Evolutionary conservation across 2,113 vertebrate genomes (phyloP).

Genomic region (Tetrax tetrax): DNA sequence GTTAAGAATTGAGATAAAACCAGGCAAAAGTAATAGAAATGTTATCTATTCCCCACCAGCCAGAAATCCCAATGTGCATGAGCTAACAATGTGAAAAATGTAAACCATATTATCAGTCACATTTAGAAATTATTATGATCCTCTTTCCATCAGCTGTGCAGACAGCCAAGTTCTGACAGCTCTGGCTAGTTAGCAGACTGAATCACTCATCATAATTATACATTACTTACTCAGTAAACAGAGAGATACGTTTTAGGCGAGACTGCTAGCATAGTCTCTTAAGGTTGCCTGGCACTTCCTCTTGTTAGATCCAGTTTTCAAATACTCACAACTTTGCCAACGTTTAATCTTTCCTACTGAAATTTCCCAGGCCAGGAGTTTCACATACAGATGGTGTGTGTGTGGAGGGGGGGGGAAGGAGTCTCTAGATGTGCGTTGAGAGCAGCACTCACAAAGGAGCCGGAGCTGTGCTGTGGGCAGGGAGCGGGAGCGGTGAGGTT

Average conservation of each 20-base stretch:
- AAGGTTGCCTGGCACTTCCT: neutral
- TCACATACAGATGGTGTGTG: rapidly evolving
- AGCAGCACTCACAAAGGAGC: neutral
- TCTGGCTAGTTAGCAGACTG: constrained; percentile 16
- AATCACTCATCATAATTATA: constrained; percentile 12
- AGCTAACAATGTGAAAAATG: constrained; percentile 26
- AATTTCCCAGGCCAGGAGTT: neutral
- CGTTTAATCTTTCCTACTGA: neutral
- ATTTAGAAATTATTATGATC: constrained; percentile 38
- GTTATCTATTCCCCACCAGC: neutral
- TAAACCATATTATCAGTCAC: constrained; percentile 16
- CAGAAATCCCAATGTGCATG: constrained; percentile 1
- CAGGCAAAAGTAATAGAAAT: neutral
- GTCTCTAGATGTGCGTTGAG: neutral
- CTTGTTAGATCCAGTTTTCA: neutral
- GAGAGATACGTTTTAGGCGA: neutral
- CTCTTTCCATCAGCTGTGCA: neutral
- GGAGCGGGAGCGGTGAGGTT: too few relatives aligned
- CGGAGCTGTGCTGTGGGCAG: neutral
- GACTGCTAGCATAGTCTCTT: neutral
- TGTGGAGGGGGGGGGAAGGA: too few relatives aligned
- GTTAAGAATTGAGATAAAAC: neutral
- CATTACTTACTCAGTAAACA: neutral
- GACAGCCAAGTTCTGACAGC: constrained; percentile 40
- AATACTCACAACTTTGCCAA: neutral